These are phyloP conservation scores for Chaitophorus viminalis DNA, from an alignment of 2,888 invertebrate species.

Conservation along the genomic window DNA sequence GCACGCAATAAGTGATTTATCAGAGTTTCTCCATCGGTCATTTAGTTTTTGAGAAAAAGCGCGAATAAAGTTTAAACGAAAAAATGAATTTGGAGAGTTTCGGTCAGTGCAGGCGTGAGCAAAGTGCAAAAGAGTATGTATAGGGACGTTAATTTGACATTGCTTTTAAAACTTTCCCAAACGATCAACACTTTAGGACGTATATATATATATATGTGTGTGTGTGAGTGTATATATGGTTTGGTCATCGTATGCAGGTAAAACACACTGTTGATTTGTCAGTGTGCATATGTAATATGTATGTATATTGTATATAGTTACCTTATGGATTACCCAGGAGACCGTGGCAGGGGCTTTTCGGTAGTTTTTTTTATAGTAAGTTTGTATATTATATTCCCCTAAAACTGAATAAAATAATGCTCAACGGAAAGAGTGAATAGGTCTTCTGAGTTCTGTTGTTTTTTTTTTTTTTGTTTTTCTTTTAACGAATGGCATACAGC, in stretches of 20 bases:
- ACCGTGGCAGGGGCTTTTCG: neutral
- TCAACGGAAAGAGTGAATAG: neutral
- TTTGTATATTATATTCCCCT: neutral
- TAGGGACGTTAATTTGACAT: conserved; percentile 42
- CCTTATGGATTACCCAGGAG: conserved; percentile 9
- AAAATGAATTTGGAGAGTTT: conserved; percentile 36
- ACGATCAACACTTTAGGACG: neutral
- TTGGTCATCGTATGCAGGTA: neutral
- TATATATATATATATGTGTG: neutral
- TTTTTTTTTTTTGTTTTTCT: too few species aligned
- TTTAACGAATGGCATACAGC: neutral
- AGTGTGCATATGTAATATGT: neutral
- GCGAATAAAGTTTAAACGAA: conserved; percentile 25
- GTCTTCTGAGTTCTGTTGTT: too few species aligned
- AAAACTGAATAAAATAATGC: neutral
- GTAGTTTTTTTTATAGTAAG: neutral
- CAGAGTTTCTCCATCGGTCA: conserved; percentile 60
- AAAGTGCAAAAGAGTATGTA: conserved; percentile 5
- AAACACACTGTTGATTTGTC: conserved; percentile 14
- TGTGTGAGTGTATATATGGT: neutral
- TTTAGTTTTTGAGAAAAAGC: conserved; percentile 36
- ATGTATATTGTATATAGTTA: too few species aligned
- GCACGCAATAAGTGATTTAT: conserved; percentile 49
- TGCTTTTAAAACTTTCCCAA: conserved; percentile 55
- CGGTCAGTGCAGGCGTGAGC: neutral